These are phyloP conservation scores for Sebastes iracundus DNA, from an alignment of 2,797 vertebrate species.

Conservation along the genomic window DNA sequence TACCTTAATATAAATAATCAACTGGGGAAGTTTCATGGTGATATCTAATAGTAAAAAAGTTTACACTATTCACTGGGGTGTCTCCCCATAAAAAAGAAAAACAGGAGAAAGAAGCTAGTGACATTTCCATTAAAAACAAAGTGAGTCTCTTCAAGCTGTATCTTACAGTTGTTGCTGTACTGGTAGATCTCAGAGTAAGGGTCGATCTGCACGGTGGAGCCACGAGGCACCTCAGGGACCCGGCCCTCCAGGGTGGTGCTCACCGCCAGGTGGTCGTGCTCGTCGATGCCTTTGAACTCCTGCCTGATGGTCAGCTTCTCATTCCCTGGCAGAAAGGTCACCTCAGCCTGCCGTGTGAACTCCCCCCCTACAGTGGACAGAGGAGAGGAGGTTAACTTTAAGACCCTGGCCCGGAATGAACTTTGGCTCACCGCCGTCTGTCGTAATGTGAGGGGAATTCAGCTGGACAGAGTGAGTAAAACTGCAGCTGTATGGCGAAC, in stretches of 20 bases:
- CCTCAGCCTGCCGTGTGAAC: conserved; percentile 90
- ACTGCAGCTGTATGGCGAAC: conserved; percentile 51
- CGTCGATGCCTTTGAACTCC: conserved; percentile 91
- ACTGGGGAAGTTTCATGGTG: too few species aligned
- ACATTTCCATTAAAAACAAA: not conserved
- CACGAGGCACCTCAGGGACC: conserved; percentile 84
- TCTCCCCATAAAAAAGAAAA: not conserved
- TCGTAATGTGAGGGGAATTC: conserved; percentile 57
- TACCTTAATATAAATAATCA: too few species aligned
- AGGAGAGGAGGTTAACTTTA: conserved; percentile 35
- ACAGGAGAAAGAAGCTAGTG: not conserved
- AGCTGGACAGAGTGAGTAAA: conserved; percentile 46
- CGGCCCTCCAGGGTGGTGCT: conserved; percentile 88
- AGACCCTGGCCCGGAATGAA: conserved; percentile 54
- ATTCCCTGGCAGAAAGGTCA: conserved; percentile 89
- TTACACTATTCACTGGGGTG: too few species aligned
- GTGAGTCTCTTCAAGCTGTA: not conserved
- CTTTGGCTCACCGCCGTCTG: conserved; percentile 42
- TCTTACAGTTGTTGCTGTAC: conserved; percentile 88
- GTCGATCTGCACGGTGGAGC: conserved; percentile 85
- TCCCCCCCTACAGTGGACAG: conserved; percentile 85
- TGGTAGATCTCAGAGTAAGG: conserved; percentile 93
- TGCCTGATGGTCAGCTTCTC: conserved; percentile 90
- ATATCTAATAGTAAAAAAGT: too few species aligned
- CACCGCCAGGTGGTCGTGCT: conserved; percentile 92